A percentile compares a stretch with the other conserved stretches of the same genome.
Conservation (phyloP, 2,113 vertebrate genomes). For the Tenebrosternarchus preto region DNA sequence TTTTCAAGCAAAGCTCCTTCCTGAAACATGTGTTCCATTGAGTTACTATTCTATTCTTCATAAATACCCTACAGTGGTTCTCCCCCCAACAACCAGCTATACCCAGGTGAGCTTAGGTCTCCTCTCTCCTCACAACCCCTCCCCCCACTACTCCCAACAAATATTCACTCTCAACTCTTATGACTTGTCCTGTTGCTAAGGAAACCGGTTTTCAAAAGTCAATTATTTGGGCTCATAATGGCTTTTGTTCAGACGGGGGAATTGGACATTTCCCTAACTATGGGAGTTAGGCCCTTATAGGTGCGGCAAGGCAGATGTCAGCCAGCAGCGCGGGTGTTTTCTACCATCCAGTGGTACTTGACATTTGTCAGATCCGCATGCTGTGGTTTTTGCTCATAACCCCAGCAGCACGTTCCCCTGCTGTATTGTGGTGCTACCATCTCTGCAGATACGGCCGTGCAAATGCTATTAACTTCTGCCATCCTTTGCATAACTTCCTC, state of each 20-base stretch:
- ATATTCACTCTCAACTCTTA: conserved; percentile 30
- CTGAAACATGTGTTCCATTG: background rate
- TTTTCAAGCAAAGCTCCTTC: background rate
- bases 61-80: background rate
- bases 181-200: conserved; percentile 63
- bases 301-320: conserved; percentile 63
- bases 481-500: conserved; percentile 48
- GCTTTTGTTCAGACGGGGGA: conserved; percentile 70
- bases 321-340: conserved; percentile 59
- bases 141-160: conserved; percentile 2
- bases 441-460: conserved; percentile 51
- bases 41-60: background rate
- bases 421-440: conserved; percentile 47
- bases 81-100: background rate
- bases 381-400: conserved; percentile 58
- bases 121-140: conserved; percentile 3
- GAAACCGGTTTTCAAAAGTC: conserved; percentile 70
- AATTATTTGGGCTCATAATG: conserved; percentile 79
- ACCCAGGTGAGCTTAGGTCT: conserved; percentile 19
- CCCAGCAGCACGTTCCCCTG: conserved; percentile 53
- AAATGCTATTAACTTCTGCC: conserved; percentile 57
- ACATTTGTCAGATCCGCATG: conserved; percentile 72
- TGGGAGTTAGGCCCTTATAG: conserved; percentile 68
- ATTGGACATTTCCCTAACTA: conserved; percentile 69
- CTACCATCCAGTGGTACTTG: conserved; percentile 70